Percentiles rank a stretch among this genome's conserved stretches.
phyloP scores from a whole-genome alignment of 1,140 invertebrate genomes.

The Apis cerana region DNA sequence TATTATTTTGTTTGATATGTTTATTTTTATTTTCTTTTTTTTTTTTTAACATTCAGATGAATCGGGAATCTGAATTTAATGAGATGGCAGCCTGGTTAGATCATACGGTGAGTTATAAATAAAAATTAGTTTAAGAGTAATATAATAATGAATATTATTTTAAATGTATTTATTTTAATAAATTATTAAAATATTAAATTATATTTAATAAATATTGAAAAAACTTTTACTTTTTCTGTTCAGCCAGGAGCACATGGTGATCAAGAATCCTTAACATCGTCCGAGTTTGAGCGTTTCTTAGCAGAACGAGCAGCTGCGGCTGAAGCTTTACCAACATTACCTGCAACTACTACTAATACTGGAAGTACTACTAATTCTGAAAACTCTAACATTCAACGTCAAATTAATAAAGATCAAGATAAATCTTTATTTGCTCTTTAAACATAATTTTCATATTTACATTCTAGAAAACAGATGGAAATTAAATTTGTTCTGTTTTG shows the following conservation, averaged over 20 bases:
- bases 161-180: constrained; percentile 15
- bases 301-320: constrained; percentile 93
- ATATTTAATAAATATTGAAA: not conserved
- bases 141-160: not conserved
- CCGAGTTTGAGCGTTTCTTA: constrained; percentile 96
- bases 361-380: constrained; percentile 65
- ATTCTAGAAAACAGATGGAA: constrained; percentile 31
- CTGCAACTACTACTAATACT: constrained; percentile 64
- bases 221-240: not conserved
- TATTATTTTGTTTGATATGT: constrained; percentile 66
- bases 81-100: constrained; percentile 96
- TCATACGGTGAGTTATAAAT: constrained; percentile 82
- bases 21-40: constrained; percentile 63
- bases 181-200: not conserved
- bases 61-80: constrained; percentile 93
- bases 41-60: constrained; percentile 81
- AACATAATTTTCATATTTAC: constrained; percentile 44
- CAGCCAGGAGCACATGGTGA: constrained; percentile 73
- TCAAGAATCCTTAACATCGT: constrained; percentile 87
- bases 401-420: constrained; percentile 79
- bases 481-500: constrained; percentile 36
- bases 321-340: constrained; percentile 83
- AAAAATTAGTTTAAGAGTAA: not conserved
- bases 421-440: constrained; percentile 80
- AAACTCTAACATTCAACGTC: constrained; percentile 71